Evolutionary conservation across 2,888 invertebrate species (phyloP).

Genomic region (Trilocha varians): DNA sequence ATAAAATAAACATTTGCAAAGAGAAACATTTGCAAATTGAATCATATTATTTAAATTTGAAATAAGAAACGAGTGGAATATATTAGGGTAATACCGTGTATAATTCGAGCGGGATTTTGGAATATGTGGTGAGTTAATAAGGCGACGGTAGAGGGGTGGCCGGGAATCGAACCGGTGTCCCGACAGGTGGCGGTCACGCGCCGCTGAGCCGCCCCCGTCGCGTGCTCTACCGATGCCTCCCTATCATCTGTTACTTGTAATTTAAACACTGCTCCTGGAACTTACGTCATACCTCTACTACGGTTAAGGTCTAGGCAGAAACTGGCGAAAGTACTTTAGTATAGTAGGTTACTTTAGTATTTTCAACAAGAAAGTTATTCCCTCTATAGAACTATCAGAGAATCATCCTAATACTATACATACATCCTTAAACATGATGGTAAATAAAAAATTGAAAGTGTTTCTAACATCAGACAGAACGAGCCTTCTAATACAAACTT

Average conservation of each 20-base stretch:
- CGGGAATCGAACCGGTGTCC: conserved; percentile 39
- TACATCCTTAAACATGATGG: too few species aligned
- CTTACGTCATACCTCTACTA: too few species aligned
- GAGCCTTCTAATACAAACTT: conserved; percentile 1
- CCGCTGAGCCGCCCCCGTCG: conserved; percentile 34
- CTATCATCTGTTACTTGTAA: conserved; percentile 8
- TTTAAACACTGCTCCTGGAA: background rate
- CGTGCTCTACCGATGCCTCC: conserved; percentile 27
- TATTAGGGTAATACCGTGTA: conserved; percentile 26
- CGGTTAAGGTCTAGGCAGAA: too few species aligned
- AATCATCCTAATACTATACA: too few species aligned
- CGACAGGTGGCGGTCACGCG: conserved; percentile 66
- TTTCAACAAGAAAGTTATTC: too few species aligned
- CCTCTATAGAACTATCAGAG: too few species aligned
- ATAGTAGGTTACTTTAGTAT: too few species aligned
- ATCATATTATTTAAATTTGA: conserved; percentile 16
- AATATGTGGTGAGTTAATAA: conserved; percentile 56
- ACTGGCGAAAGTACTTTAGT: too few species aligned
- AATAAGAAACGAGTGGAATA: conserved; percentile 18
- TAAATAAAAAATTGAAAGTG: too few species aligned
- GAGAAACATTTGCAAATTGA: conserved; percentile 14
- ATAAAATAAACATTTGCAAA: conserved; percentile 6
- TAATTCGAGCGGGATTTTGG: conserved; percentile 53
- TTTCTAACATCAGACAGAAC: too few species aligned
- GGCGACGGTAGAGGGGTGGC: conserved; percentile 32